These are phyloP conservation scores for Stercorarius parasiticus DNA, from an alignment of 2,113 vertebrate species.

Conservation along the genomic window DNA sequence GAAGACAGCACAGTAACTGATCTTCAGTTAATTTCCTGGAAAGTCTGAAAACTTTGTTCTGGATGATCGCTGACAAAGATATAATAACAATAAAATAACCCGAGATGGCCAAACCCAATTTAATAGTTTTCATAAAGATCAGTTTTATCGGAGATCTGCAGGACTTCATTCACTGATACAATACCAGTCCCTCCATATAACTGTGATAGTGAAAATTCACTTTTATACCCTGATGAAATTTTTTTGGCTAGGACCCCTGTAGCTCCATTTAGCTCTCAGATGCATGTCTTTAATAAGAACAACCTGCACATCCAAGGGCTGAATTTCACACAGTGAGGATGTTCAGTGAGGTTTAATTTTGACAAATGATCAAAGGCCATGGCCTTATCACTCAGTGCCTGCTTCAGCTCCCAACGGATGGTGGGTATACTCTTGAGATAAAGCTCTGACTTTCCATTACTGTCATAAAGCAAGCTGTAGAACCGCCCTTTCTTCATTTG, in stretches of 20 bases:
- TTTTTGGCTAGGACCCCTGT: background rate
- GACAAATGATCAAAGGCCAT: background rate
- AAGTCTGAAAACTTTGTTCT: constrained; percentile 47
- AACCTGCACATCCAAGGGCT: background rate
- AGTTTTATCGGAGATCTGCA: constrained; percentile 3
- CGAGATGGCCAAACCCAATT: background rate
- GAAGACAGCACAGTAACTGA: constrained; percentile 1
- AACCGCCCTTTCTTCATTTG: background rate
- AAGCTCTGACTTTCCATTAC: background rate
- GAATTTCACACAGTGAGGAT: background rate
- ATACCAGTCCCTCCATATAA: background rate
- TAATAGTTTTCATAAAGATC: background rate
- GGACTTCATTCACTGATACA: background rate
- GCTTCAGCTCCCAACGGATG: background rate
- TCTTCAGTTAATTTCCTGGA: constrained; percentile 50
- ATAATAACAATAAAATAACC: constrained; percentile 33
- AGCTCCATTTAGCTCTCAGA: background rate
- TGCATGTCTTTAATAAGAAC: background rate
- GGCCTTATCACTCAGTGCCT: background rate
- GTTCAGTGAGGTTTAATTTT: background rate
- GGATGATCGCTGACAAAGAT: background rate
- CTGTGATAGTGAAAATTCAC: background rate
- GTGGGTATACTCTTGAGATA: background rate
- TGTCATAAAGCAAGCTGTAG: background rate
- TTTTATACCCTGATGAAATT: background rate